Base-by-base conservation (phyloP, 2,797 vertebrate genomes). In the Masticophis lateralis region DNA sequence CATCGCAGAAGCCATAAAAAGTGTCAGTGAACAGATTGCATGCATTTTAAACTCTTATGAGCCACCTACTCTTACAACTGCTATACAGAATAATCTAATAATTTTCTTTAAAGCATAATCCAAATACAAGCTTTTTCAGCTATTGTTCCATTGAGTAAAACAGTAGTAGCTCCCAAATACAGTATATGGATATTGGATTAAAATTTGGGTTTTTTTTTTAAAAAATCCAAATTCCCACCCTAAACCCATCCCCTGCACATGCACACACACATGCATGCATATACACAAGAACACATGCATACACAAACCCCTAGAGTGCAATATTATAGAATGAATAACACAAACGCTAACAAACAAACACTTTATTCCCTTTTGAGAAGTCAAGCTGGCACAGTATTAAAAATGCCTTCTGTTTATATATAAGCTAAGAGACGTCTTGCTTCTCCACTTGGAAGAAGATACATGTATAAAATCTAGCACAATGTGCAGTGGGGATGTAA, bases 21-120 rank as follows among this genome's bases (percentile, higher is more conserved):
- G 47, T 20, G 6, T 0, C 61, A 90, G 66, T 91, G 95, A 94
- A 86, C 3, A 93, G 74, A 83, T 59, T 88, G 87, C 16, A 43
- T 59, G 20, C 32, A 59, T 59, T 88, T 59, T 59, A 83, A 59
- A 59, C 28, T 87, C 12, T 66, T 28, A 74, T 20, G 18, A 25
- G 37, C 91, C 60, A 57, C 27, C 83, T 92, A 91, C 93, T 47
- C 91, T 69, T 7, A 56, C 32, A 37, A 10, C 5, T 90, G 53
- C 32, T 94, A 6, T 83, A 74, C 32, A 74, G 61, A 66, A 16
- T 37, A 51, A 56, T 4, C 28, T 18, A 87, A 89, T 18, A 79
- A 28, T 37, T 56, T n/a, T 87, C 28, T 56, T 88, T 57, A 83
- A 83, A 83, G 37, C 43, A 83, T 47, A 83, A 83, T 83, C 37